phyloP scores from a whole-genome alignment of 1,140 invertebrate species.

The Calycopis cecrops region DNA sequence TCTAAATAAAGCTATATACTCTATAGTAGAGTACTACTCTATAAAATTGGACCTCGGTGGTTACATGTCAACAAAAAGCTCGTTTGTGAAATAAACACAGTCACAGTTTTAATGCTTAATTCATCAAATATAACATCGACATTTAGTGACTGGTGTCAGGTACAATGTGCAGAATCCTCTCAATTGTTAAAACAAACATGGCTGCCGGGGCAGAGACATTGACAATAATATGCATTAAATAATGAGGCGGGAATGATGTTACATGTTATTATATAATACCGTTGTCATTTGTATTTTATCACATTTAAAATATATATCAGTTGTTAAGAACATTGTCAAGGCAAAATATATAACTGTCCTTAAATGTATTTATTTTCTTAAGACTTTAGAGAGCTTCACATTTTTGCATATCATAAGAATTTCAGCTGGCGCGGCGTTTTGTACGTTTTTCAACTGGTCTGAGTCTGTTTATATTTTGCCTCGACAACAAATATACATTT shows the following conservation, averaged over 20 bases:
- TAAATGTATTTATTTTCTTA: background rate
- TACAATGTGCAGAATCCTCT: background rate
- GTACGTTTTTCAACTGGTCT: too few species aligned
- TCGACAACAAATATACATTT: slow-evolving; percentile 30
- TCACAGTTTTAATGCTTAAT: too few species aligned
- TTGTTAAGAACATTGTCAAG: slow-evolving; percentile 25
- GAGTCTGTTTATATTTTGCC: slow-evolving; percentile 16
- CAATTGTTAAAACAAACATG: slow-evolving; percentile 4
- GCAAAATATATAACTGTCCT: slow-evolving; percentile 21
- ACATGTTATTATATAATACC: slow-evolving; percentile 41
- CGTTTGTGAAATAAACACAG: too few species aligned
- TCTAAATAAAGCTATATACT: too few species aligned
- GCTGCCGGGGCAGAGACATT: slow-evolving; percentile 43
- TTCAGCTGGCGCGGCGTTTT: too few species aligned
- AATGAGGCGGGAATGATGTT: slow-evolving; percentile 57
- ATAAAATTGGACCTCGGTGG: too few species aligned
- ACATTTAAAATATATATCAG: slow-evolving; percentile 41
- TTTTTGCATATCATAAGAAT: too few species aligned
- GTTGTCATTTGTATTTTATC: slow-evolving; percentile 44
- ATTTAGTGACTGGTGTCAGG: too few species aligned
- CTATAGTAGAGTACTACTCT: too few species aligned
- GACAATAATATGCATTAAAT: slow-evolving; percentile 32
- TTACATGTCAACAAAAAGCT: too few species aligned
- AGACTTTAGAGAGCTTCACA: too few species aligned
- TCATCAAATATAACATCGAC: too few species aligned